These are phyloP conservation scores for Phyto melanocephala DNA, from an alignment of 2,888 invertebrate species.

Conservation along the genomic window DNA sequence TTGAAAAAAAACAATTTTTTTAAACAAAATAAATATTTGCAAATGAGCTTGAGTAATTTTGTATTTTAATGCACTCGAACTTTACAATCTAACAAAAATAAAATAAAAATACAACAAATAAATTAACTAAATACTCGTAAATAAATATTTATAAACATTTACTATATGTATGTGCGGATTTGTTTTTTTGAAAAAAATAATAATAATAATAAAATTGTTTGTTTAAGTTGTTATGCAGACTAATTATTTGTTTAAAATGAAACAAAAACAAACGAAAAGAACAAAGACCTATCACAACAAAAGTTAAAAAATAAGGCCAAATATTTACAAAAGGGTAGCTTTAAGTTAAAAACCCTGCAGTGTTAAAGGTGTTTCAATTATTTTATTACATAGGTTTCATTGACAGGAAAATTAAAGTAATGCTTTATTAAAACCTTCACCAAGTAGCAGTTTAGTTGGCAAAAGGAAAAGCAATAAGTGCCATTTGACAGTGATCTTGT, in stretches of 20 bases:
- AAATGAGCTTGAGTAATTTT: not conserved
- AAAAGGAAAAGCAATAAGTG: too few relatives aligned
- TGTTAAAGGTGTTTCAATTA: too few relatives aligned
- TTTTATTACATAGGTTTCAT: too few relatives aligned
- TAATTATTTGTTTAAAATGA: not conserved
- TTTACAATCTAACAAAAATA: not conserved
- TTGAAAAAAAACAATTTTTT: not conserved
- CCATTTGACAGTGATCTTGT: too few relatives aligned
- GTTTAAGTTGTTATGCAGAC: not conserved
- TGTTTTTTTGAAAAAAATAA: too few relatives aligned
- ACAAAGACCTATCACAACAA: slow-evolving; percentile 39
- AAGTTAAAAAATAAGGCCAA: not conserved
- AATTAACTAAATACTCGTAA: not conserved
- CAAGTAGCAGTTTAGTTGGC: too few relatives aligned
- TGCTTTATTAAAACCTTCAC: too few relatives aligned
- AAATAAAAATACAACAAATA: slow-evolving; percentile 8
- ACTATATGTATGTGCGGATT: not conserved
- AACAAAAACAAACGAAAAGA: not conserved
- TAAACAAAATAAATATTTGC: not conserved
- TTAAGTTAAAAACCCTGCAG: not conserved
- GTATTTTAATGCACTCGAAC: not conserved
- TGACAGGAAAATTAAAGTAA: too few relatives aligned
- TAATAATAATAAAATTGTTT: not conserved
- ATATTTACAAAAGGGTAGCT: too few relatives aligned
- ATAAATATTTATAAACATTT: not conserved